phyloP scores from a whole-genome alignment of 2,797 vertebrate genomes.

The Melanotaenia pygmaea region DNA sequence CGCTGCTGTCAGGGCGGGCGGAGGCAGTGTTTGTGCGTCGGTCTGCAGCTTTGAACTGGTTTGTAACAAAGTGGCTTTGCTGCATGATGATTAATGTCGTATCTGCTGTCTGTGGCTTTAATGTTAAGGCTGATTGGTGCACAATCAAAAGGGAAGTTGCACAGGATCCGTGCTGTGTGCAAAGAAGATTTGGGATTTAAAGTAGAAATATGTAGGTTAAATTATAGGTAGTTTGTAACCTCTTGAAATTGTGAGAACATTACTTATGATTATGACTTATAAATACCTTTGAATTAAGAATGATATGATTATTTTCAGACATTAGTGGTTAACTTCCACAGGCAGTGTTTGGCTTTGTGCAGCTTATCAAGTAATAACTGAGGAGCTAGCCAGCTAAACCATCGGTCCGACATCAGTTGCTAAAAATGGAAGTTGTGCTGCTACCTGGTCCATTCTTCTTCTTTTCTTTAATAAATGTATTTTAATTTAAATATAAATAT shows the following conservation, averaged over 20 bases:
- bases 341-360: constrained; percentile 18
- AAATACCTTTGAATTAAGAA: constrained; percentile 33
- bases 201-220: neutral
- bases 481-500: neutral
- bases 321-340: constrained; percentile 35
- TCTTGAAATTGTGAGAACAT: constrained; percentile 22
- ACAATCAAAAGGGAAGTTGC: neutral
- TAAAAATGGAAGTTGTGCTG: no score
- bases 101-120: neutral
- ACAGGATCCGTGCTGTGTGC: neutral
- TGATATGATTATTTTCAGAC: constrained; percentile 9
- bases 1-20: neutral
- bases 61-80: neutral
- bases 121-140: neutral
- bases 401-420: no score
- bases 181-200: neutral
- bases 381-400: no score
- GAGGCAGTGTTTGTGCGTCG: neutral
- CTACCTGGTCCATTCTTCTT: neutral
- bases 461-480: neutral
- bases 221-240: neutral
- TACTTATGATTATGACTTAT: constrained; percentile 4
- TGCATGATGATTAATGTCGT: no score
- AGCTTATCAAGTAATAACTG: constrained; percentile 1
- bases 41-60: neutral